Percentiles rank a stretch among this genome's conserved stretches.
Conservation (phyloP, 2,888 invertebrate genomes). For the Tetragonisca angustula region DNA sequence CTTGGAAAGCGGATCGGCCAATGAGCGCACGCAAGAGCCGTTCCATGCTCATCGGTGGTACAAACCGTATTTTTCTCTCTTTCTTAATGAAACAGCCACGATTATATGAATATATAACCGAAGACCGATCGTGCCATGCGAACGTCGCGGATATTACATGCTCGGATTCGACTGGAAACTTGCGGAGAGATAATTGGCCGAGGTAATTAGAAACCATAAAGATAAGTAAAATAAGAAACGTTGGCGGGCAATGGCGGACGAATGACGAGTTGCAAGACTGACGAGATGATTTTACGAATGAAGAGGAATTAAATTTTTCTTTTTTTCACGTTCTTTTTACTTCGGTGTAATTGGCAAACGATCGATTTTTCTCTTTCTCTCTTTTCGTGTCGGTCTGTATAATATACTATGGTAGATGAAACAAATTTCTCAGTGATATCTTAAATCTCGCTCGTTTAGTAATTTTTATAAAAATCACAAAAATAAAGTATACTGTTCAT, state of each 20-base stretch:
- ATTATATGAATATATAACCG: slow-evolving; percentile 4
- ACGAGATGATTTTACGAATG: slow-evolving; percentile 7
- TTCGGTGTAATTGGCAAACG: not conserved
- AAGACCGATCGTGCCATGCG: slow-evolving; percentile 25
- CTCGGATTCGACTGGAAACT: slow-evolving; percentile 45
- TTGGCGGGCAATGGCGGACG: slow-evolving; percentile 39
- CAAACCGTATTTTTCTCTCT: slow-evolving; percentile 19
- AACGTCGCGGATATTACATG: slow-evolving; percentile 25
- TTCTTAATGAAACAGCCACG: slow-evolving; percentile 36
- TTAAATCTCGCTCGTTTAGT: too few relatives aligned
- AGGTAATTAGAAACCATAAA: slow-evolving; percentile 67
- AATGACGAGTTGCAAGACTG: slow-evolving; percentile 22
- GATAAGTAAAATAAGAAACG: slow-evolving; percentile 63
- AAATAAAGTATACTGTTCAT: too few relatives aligned
- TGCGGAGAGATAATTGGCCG: slow-evolving; percentile 60
- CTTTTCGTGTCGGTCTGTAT: not conserved
- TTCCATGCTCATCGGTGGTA: slow-evolving; percentile 9
- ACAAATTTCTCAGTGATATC: too few relatives aligned
- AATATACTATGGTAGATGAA: too few relatives aligned
- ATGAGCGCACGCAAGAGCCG: slow-evolving; percentile 13
- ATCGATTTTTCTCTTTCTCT: not conserved
- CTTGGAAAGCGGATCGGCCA: slow-evolving; percentile 10
- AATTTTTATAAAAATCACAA: too few relatives aligned
- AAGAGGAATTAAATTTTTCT: not conserved
- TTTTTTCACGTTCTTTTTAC: not conserved